Evolutionary conservation across 2,888 invertebrate genomes (phyloP), one percentile per base, ranked within the genome.

Genomic region (Rhagonycha lutea): DNA sequence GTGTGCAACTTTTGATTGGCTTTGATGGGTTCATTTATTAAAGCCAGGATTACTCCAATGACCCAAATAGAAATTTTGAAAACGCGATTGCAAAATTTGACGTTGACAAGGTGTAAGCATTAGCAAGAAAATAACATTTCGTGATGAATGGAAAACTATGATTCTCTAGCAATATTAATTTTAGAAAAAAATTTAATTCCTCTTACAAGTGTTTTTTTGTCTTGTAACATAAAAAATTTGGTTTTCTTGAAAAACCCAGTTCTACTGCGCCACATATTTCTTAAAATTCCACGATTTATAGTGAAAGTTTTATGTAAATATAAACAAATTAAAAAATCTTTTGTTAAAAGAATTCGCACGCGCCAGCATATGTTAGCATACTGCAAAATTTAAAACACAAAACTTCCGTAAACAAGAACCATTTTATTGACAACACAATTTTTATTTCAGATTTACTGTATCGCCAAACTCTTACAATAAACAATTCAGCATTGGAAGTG

Each of bases 401-500:
- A 23, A 24, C 24, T 65, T 65, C 63, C 47, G 68, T 68, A 68
- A 47, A 68, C 29, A 32, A 68, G 3, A 3, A 32, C 32, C 32
- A 12, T 18, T 65, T 9, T 26, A 67, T 26, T 26, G 32, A 14
- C 63, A 65, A 8, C 14, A 24, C 63, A 24, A 65, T 26, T 65
- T 83, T 83, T 84, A 81, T 91, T 91, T 69, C 91, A 93, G 95
- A 95, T 90, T 90, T 94, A 76, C 89, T 94, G 69, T 95, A 95
- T 88, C 90, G 91, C 84, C 94, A 94, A 87, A 93, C 92, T 14
- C 91, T 95, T 78, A 92, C 92, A 29, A 91, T 94, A 81, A 94
- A 94, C 86, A 93, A 93, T 82, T 91, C 92, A 68, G 91, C 92
- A 24, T 89, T 94, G 79, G 94, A 94, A 86, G 91, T 95, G 78